Evolutionary conservation across 2,113 vertebrate genomes (phyloP).

Genomic region (Thermophis baileyi): DNA sequence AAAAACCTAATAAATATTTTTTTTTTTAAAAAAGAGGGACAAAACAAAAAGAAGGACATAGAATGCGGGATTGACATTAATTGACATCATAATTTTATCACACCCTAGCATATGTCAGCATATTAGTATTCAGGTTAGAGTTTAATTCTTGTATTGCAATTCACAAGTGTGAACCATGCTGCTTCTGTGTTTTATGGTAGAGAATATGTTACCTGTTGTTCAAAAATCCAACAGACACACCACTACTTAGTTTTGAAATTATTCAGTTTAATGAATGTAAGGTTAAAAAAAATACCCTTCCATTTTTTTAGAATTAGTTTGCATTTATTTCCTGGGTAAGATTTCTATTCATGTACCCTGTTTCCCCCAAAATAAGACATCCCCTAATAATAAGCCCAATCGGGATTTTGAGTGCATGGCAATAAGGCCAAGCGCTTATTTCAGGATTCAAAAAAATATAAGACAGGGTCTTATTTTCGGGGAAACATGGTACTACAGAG

Average conservation of each 20-base stretch:
- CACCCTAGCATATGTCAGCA: neutral
- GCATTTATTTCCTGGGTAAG: neutral
- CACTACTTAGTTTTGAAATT: neutral
- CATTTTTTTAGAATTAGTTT: neutral
- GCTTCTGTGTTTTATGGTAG: neutral
- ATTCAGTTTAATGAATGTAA: neutral
- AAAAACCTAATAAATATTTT: too few species aligned
- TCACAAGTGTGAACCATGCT: neutral
- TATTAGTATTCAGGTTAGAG: neutral
- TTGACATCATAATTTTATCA: neutral
- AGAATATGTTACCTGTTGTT: neutral
- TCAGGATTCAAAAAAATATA: too few species aligned
- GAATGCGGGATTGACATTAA: neutral
- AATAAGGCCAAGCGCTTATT: too few species aligned
- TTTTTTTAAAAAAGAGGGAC: too few species aligned
- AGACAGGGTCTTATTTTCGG: too few species aligned
- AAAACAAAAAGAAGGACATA: neutral
- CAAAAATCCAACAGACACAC: neutral
- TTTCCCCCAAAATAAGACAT: too few species aligned
- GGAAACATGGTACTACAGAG: too few species aligned
- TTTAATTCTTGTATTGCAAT: neutral
- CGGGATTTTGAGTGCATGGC: too few species aligned
- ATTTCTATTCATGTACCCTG: neutral
- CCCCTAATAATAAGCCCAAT: too few species aligned
- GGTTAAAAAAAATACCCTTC: neutral